phyloP scores from a whole-genome alignment of 2,888 invertebrate genomes.

The Pollenia griseotomentosa region DNA sequence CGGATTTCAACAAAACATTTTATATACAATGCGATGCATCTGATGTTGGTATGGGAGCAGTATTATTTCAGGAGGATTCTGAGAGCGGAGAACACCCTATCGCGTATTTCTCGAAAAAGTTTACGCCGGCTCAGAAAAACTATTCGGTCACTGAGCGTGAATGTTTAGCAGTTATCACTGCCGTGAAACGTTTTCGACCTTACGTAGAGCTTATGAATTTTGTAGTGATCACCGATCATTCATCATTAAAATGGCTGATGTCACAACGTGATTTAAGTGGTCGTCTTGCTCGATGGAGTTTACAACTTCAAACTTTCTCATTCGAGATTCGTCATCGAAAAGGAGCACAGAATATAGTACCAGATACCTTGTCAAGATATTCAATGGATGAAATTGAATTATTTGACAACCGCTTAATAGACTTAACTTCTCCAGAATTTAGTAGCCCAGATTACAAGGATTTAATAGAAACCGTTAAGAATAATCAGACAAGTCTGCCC shows the following conservation, averaged over 20 bases:
- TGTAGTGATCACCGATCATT: neutral
- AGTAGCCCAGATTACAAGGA: no score
- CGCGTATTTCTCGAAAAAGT: neutral
- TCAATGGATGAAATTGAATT: neutral
- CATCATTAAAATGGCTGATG: constrained; percentile 1
- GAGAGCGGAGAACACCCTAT: neutral
- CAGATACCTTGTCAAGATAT: neutral
- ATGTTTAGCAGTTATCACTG: neutral
- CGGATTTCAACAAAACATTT: no score
- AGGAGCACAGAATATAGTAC: neutral
- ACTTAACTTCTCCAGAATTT: neutral
- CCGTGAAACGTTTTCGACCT: neutral
- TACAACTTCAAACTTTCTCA: neutral
- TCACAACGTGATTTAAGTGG: neutral
- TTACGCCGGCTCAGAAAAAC: neutral
- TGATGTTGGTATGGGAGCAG: no score
- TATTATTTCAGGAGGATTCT: no score
- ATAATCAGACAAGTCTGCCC: neutral
- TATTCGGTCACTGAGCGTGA: constrained; percentile 1
- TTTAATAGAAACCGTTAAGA: neutral
- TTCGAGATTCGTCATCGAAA: neutral
- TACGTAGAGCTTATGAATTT: neutral
- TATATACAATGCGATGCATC: no score
- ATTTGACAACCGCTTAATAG: no score
- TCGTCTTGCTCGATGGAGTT: neutral